Base-by-base conservation (phyloP, 1,140 invertebrate genomes). In the Drosophila tropicalis region DNA sequence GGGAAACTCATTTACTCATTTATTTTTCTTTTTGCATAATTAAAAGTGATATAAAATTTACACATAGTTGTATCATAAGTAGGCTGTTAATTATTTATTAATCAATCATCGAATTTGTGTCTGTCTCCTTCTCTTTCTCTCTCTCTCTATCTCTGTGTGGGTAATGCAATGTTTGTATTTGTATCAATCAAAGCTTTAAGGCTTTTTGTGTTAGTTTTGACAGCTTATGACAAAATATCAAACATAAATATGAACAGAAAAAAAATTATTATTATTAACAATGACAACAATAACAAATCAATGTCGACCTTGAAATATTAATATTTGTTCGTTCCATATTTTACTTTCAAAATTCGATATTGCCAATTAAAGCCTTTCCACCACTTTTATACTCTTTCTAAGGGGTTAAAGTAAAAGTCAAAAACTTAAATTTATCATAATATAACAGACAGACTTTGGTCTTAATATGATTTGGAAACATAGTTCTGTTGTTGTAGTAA, bases 121-220 rank as follows among this genome's bases (percentile, higher is more conserved):
- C 58, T 61, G 41, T 34, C n/a, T 44, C 36, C n/a, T 3, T 39
- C 9, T 39, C 0, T 39, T 1, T 13, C 2, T 39, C 0, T 12
- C 9, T 39, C 9, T 36, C 34, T 39, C 10, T 39, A 2, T 12
- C 9, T 47, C 2, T 19, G 44, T 51, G 17, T 51, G 44, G 17
- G 44, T 51, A 41, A 5, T 58, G 72, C 72, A 75, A 68, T 68
- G 57, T 22, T 60, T 39, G 61, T 40, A 62, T 29, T 40, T 19
- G 12, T 41, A 75, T 25, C 63, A 66, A 61, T 67, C 55, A 74
- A 51, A 51, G 17, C 44, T 51, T 67, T 75, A 34, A 75, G 72
- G 44, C 44, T 57, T 75, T 74, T 62, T 76, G 65, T 75, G 72
- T 76, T 75, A 76, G 73, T 76, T 76, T 76, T 76, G 73, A 76